phyloP scores from a whole-genome alignment of 1,140 invertebrate genomes.

The Drosophila truncata region DNA sequence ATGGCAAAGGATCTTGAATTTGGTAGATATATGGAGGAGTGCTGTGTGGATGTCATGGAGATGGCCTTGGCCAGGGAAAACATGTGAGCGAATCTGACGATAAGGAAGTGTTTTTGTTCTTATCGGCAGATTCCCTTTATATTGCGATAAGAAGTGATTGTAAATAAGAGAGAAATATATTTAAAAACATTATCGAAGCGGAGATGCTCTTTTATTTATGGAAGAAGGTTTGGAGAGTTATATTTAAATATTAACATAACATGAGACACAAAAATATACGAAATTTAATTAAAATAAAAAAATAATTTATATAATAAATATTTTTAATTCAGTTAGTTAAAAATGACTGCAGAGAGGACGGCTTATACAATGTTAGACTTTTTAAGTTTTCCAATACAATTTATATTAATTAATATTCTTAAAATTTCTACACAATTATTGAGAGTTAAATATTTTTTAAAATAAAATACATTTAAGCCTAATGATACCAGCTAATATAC shows the following conservation, averaged over 20 bases:
- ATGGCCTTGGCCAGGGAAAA: conserved; percentile 40
- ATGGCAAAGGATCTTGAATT: conserved; percentile 63
- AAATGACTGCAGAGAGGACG: background rate
- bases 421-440: background rate
- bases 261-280: too few species aligned
- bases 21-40: conserved; percentile 44
- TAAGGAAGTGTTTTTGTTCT: conserved; percentile 11
- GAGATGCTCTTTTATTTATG: conserved; percentile 4
- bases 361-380: too few species aligned
- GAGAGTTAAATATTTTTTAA: background rate
- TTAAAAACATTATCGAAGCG: background rate
- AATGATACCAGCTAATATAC: background rate
- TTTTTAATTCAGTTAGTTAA: too few species aligned
- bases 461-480: too few species aligned
- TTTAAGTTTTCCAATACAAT: too few species aligned
- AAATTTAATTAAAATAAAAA: too few species aligned
- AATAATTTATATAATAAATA: too few species aligned
- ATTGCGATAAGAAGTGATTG: conserved; percentile 34
- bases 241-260: too few species aligned
- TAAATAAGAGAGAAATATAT: conserved; percentile 17
- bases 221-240: too few species aligned
- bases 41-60: conserved; percentile 66
- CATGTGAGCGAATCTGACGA: conserved; percentile 20
- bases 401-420: background rate
- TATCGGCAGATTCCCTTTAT: background rate